Conservation (phyloP, 2,113 vertebrate species). For the Apteryx owenii region DNA sequence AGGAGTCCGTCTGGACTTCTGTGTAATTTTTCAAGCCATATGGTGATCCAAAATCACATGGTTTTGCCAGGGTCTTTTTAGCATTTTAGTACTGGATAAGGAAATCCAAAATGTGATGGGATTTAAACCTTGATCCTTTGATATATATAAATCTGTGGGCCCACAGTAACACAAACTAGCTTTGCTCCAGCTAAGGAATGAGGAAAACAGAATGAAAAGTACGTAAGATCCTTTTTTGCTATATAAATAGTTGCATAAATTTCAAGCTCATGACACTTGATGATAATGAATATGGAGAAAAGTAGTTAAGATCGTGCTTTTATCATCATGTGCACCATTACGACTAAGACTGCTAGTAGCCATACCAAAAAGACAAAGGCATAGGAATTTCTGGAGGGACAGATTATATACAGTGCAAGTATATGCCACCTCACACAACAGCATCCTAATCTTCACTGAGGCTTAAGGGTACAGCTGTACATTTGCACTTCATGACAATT, state of each 20-base stretch:
- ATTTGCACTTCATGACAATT: not conserved
- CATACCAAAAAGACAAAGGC: not conserved
- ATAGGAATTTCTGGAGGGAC: not conserved
- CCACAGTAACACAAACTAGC: not conserved
- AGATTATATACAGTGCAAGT: not conserved
- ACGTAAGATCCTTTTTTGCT: not conserved
- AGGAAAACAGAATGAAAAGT: not conserved
- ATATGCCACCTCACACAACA: not conserved
- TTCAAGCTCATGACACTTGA: not conserved
- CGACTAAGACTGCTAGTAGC: not conserved
- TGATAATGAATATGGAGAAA: constrained; percentile 18
- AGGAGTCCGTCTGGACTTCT: not conserved
- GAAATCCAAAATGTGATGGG: not conserved
- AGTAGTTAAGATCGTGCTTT: not conserved
- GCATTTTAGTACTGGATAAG: not conserved
- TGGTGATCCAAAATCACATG: not conserved
- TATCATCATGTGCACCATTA: not conserved
- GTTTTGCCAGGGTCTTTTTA: not conserved
- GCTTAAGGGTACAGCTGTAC: not conserved
- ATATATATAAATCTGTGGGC: not conserved
- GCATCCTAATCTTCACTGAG: not conserved
- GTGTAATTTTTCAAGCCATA: not conserved
- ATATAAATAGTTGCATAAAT: not conserved
- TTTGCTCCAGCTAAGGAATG: not conserved
- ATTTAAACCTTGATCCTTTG: not conserved